A percentile compares a stretch with the other conserved stretches of the same genome.
Conservation (phyloP, 2,113 vertebrate species). For the Petrocephalus microphthalmus region DNA sequence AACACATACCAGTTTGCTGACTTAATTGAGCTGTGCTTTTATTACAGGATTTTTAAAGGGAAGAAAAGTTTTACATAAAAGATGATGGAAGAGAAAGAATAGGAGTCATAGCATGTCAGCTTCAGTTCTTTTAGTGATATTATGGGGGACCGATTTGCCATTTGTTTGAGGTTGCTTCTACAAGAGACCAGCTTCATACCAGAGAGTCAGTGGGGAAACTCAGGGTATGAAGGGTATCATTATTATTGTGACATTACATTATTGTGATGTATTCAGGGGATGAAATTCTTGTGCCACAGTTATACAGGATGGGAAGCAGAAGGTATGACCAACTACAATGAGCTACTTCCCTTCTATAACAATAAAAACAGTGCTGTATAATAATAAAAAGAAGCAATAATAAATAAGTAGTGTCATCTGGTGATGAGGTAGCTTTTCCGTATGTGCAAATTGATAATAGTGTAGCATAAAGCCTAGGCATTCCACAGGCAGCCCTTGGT, state of each 20-base stretch:
- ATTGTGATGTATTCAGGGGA: not conserved
- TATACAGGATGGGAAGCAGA: not conserved
- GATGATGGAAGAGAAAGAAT: not conserved
- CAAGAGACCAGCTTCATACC: not conserved
- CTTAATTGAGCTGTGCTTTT: constrained; percentile 76
- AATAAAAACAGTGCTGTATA: not conserved
- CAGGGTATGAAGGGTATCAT: not conserved
- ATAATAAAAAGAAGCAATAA: not conserved
- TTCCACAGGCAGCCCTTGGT: no score
- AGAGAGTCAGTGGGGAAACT: not conserved
- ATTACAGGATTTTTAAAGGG: constrained; percentile 2
- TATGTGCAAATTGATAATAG: not conserved
- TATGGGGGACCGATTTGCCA: not conserved
- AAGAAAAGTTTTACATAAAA: constrained; percentile 13
- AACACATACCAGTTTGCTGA: constrained; percentile 75
- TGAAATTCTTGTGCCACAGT: not conserved
- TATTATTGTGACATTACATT: not conserved
- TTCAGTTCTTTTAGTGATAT: not conserved
- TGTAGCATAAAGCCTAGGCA: no score
- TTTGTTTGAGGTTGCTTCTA: not conserved
- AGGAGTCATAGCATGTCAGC: not conserved
- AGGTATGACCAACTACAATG: not conserved
- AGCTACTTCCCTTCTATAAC: not conserved
- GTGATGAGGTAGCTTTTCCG: not conserved
- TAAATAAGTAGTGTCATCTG: not conserved